A percentile compares a stretch with the other conserved stretches of the same genome.
phyloP scores from a whole-genome alignment of 2,113 vertebrate species.

The Eclectus roratus region DNA sequence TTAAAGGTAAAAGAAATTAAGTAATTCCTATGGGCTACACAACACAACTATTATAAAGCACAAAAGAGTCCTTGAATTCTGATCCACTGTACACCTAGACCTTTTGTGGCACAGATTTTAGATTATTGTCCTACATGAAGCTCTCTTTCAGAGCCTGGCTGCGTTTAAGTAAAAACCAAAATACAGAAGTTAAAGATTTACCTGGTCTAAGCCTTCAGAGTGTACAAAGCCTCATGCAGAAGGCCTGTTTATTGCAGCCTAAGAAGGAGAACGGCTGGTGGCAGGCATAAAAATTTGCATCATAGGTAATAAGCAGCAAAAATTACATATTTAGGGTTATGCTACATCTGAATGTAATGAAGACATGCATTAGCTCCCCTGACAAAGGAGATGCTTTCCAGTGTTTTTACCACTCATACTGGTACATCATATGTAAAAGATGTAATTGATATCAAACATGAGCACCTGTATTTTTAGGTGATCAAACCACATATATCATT shows the following conservation, averaged over 20 bases:
- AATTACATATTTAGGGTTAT: neutral
- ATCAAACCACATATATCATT: neutral
- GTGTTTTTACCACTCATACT: neutral
- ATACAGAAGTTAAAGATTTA: neutral
- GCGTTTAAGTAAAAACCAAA: neutral
- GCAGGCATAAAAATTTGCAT: neutral
- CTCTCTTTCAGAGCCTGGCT: neutral
- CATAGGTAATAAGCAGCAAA: neutral
- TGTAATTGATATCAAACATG: neutral
- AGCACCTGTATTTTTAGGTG: fast-evolving
- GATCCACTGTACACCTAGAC: neutral
- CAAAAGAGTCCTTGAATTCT: neutral
- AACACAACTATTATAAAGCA: neutral
- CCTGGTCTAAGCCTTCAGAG: neutral
- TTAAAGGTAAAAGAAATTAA: neutral
- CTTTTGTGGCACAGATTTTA: neutral
- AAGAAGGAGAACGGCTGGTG: neutral
- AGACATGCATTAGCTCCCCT: neutral
- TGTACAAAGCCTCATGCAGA: fast-evolving
- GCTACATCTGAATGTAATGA: neutral
- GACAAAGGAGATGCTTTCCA: neutral
- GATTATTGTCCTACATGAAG: neutral
- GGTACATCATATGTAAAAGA: neutral
- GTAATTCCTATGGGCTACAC: neutral
- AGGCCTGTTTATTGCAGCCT: neutral